Base-by-base conservation (phyloP, 2,797 vertebrate species). In the Pampus argenteus region DNA sequence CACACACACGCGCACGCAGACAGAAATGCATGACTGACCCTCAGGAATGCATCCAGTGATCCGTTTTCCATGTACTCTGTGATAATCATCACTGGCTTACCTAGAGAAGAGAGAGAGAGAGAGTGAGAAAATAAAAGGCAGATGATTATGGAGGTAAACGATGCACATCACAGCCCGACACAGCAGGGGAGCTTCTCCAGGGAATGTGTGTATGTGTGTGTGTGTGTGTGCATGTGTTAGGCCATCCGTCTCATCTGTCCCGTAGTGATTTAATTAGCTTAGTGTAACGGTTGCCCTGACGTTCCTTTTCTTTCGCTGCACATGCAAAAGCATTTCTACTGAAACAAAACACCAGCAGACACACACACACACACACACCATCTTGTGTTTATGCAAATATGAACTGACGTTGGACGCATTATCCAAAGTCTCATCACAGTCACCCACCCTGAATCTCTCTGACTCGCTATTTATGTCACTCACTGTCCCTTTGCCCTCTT, bases 71-170 rank as follows among this genome's bases (percentile, higher is more conserved):
- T 99, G 95, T 98, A 99, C 89, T 99, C 98, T 0, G 98, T 99
- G 93, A 99, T 98, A 93, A 99, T 99, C 98, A 99, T 99, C 88
- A 99, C 97, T 7, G 98, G 98, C 90, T 99, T 99, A 95, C 98
- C 98, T 99, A 92, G 71, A 92, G 79, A 82, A 44, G 18, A 59
- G 55, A 55, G 45, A 17, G 48, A 68, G 50, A 67, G 54, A 36
- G 58, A 59, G 54, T 17, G 74, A 78, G 70, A 75, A 80, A 76
- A 69, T 54, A 70, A 87, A 79, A 87, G 77, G 78, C 74, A 85
- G 86, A 88, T 91, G 88, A 93, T 91, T 88, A 91, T 84, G 65
- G 83, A 74, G 68, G 83, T 85, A 92, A 92, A 89, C 44, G 81
- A 88, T 83, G 86, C 85, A 89, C 81, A 83, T 92, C 80, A 86